These are phyloP conservation scores for Trichacis sp. DNA, from an alignment of 2,888 invertebrate genomes.

Conservation along the genomic window DNA sequence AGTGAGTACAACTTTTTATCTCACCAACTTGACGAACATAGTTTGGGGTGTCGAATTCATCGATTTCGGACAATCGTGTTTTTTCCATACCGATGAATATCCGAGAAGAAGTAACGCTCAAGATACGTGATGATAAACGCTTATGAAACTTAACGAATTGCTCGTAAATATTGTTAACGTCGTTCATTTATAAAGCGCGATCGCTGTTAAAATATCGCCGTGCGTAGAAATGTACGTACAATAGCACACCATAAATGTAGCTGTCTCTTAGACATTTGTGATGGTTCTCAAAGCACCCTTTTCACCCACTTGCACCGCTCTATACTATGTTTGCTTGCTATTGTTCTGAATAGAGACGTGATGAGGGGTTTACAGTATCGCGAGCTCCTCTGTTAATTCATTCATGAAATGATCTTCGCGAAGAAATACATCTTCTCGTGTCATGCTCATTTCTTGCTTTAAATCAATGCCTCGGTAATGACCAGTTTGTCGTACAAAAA, in stretches of 20 bases:
- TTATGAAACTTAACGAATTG: no score
- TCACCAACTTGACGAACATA: slow-evolving; percentile 1
- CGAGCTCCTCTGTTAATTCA: slow-evolving; percentile 22
- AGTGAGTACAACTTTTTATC: slow-evolving; percentile 60
- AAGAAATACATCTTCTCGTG: no score
- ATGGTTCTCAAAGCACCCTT: slow-evolving; percentile 58
- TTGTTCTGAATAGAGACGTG: slow-evolving; percentile 46
- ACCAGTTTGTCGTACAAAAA: no score
- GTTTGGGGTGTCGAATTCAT: slow-evolving; percentile 2
- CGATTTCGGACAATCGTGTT: no score
- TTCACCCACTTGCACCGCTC: slow-evolving; percentile 66
- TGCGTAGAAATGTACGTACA: slow-evolving; percentile 51
- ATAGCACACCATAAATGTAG: slow-evolving; percentile 35
- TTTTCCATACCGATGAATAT: no score
- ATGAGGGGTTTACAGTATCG: slow-evolving; percentile 42
- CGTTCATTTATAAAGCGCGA: slow-evolving; percentile 21
- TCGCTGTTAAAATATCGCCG: slow-evolving; percentile 20
- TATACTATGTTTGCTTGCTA: slow-evolving; percentile 59
- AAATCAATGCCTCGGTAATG: no score
- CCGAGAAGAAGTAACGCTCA: no score
- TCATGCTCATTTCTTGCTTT: no score
- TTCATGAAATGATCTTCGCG: background rate
- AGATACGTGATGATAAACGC: no score
- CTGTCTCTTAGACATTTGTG: slow-evolving; percentile 66
- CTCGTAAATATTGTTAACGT: no score